phyloP scores from a whole-genome alignment of 53 echinoderm and acorn worm genomes.

The Mesocentrotus franciscanus region DNA sequence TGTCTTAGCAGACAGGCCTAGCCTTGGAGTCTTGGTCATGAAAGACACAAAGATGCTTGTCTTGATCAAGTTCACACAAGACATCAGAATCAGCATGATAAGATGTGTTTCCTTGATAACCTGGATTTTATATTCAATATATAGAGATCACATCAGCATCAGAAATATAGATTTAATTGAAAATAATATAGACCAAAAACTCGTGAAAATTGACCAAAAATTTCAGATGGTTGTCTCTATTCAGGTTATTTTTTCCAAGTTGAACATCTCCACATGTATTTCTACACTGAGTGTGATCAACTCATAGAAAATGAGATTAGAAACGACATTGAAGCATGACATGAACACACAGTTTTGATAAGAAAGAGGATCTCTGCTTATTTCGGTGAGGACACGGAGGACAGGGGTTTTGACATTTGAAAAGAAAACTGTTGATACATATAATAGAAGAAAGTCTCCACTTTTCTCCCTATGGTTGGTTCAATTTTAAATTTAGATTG shows the following conservation, averaged over 20 bases:
- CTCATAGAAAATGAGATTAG: background rate
- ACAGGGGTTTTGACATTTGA: slow-evolving; percentile 24
- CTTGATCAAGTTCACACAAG: slow-evolving; percentile 8
- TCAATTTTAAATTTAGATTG: slow-evolving; percentile 25
- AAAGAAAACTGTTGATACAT: slow-evolving; percentile 54
- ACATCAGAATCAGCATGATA: slow-evolving; percentile 5
- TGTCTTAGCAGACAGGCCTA: slow-evolving; percentile 34
- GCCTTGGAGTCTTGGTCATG: slow-evolving; percentile 8
- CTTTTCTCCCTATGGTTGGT: slow-evolving; percentile 18
- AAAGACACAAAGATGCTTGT: background rate
- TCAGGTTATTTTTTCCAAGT: background rate
- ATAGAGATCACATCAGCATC: background rate
- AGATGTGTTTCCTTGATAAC: background rate
- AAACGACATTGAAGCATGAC: background rate
- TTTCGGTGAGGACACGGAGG: slow-evolving; percentile 13
- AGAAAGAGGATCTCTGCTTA: slow-evolving; percentile 36
- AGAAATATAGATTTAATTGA: background rate
- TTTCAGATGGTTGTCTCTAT: background rate
- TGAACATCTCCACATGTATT: background rate
- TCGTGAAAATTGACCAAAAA: background rate
- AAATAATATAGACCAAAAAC: background rate
- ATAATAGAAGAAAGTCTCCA: slow-evolving; percentile 27
- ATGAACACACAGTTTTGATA: background rate
- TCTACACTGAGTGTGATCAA: background rate
- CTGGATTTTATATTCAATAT: background rate